A percentile compares a stretch with the other conserved stretches of the same genome.
phyloP scores from a whole-genome alignment of 2,888 invertebrate species.

The Pammene aurita region DNA sequence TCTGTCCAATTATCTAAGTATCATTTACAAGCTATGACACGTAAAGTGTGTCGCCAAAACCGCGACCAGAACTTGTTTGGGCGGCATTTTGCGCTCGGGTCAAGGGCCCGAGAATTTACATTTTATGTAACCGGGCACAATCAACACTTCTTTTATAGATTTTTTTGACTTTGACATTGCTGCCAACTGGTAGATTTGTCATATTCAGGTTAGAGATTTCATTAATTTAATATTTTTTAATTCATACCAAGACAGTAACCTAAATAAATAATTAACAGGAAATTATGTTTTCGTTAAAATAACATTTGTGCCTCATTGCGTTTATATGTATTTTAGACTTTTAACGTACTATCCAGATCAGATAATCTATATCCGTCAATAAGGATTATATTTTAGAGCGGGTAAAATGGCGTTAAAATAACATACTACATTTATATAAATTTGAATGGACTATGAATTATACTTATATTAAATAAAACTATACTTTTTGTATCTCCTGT shows the following conservation, averaged over 20 bases:
- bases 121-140: constrained; percentile 33
- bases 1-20: constrained; percentile 15
- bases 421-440: no score
- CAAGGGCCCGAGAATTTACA: constrained; percentile 37
- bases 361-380: no score
- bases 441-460: no score
- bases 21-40: constrained; percentile 12
- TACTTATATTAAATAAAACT: no score
- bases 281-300: not conserved
- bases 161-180: constrained; percentile 37
- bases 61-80: constrained; percentile 35
- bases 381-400: no score
- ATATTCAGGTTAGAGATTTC: not conserved
- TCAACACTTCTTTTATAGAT: constrained; percentile 33
- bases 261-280: not conserved
- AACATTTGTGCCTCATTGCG: no score
- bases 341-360: no score
- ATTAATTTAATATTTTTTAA: no score
- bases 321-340: no score
- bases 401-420: no score
- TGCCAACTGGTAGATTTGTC: no score
- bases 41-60: constrained; percentile 35
- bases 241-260: not conserved
- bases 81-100: constrained; percentile 31
- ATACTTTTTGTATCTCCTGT: no score